Evolutionary conservation across 2,888 invertebrate genomes (phyloP).

Genomic region (Diplazon laetatorius): DNA sequence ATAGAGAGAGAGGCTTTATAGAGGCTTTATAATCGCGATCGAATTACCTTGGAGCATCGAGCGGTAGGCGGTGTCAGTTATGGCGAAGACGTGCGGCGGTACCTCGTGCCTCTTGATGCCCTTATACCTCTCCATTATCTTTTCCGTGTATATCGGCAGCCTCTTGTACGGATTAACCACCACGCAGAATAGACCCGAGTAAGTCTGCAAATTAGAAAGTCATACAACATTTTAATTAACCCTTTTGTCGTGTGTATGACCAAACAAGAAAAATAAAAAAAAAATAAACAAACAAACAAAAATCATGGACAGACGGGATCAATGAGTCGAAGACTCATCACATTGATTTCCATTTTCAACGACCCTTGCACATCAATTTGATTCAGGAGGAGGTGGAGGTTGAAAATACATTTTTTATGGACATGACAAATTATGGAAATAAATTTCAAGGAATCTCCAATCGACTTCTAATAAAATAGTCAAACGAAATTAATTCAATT

Average conservation of each 20-base stretch:
- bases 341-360: too few relatives aligned
- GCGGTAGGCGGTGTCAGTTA: conserved; percentile 99
- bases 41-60: conserved; percentile 98
- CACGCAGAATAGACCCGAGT: conserved; percentile 99
- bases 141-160: conserved; percentile 99
- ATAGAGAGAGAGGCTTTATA: too few relatives aligned
- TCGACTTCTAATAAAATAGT: too few relatives aligned
- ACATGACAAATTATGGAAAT: too few relatives aligned
- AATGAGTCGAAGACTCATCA: too few relatives aligned
- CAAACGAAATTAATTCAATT: too few relatives aligned
- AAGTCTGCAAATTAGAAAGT: conserved; percentile 90
- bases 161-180: conserved; percentile 99
- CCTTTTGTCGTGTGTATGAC: neutral
- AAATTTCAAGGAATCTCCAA: too few relatives aligned
- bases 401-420: too few relatives aligned
- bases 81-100: conserved; percentile 99
- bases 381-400: too few relatives aligned
- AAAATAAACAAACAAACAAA: too few relatives aligned
- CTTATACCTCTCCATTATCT: conserved; percentile 99
- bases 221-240: conserved; percentile 13
- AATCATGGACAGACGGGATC: too few relatives aligned
- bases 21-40: conserved; percentile 31
- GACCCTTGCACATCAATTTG: too few relatives aligned
- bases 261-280: neutral
- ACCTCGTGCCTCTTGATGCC: conserved; percentile 99